Percentiles rank a stretch among this genome's conserved stretches.
Evolutionary conservation across 1,140 invertebrate species (phyloP).

Genomic region (Sycophila sp.): DNA sequence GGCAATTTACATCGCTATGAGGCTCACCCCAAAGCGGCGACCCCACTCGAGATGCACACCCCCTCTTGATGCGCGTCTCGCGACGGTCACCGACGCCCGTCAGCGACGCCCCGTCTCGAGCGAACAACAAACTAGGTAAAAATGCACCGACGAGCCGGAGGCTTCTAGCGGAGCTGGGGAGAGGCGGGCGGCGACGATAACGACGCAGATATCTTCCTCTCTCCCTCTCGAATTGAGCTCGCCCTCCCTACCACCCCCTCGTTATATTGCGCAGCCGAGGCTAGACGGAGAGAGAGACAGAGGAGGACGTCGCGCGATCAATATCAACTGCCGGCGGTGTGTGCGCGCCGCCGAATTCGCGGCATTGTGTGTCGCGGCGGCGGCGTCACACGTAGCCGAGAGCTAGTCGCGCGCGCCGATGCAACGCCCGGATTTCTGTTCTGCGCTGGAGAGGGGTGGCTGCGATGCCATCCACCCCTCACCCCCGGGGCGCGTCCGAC

Average conservation of each 20-base stretch:
- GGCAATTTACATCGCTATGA: too few species aligned
- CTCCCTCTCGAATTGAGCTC: not conserved
- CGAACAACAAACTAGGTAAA: too few species aligned
- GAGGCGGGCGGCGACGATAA: not conserved
- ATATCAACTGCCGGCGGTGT: conserved; percentile 28
- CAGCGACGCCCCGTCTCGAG: too few species aligned
- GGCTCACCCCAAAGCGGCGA: too few species aligned
- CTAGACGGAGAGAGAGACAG: not conserved
- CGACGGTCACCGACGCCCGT: too few species aligned
- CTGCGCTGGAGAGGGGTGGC: not conserved
- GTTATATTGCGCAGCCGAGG: conserved; percentile 21
- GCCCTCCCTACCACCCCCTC: not conserved
- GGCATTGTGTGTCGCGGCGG: conserved; percentile 30
- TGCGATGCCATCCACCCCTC: not conserved
- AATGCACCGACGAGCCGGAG: not conserved
- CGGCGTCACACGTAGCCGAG: not conserved
- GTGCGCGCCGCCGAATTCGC: conserved; percentile 7
- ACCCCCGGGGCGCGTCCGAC: not conserved
- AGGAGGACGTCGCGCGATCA: conserved; percentile 16
- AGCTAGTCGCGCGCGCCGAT: conserved; percentile 24
- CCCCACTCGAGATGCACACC: too few species aligned
- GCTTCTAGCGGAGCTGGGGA: not conserved
- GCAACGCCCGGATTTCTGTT: conserved; percentile 27
- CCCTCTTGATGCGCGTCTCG: too few species aligned
- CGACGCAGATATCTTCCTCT: not conserved